Percentiles rank a stretch among this genome's conserved stretches.
Conservation (phyloP, 2,888 invertebrate genomes). For the Anarsia innoxiella region DNA sequence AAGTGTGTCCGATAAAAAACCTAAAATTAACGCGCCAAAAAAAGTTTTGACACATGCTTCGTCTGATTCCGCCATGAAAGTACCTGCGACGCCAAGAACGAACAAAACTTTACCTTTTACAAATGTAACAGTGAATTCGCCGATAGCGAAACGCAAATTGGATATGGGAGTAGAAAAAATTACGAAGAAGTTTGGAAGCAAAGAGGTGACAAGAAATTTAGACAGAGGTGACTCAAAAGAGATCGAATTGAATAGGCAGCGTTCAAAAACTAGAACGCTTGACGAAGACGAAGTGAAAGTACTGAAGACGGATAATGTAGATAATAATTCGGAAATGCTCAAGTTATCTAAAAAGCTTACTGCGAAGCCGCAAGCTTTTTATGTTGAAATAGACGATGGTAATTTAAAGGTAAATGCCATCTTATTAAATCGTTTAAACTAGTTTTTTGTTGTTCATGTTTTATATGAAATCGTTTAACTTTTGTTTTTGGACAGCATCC, state of each 20-base stretch:
- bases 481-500: too few relatives aligned
- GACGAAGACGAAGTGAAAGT: constrained; percentile 60
- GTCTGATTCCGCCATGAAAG: constrained; percentile 23
- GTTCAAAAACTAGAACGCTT: constrained; percentile 59
- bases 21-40: constrained; percentile 13
- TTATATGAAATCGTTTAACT: too few relatives aligned
- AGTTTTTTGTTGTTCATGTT: too few relatives aligned
- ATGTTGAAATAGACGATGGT: constrained; percentile 43
- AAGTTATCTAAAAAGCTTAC: constrained; percentile 40
- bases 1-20: constrained; percentile 15
- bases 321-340: constrained; percentile 55
- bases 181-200: constrained; percentile 8
- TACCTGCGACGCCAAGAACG: constrained; percentile 12
- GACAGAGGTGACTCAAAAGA: constrained; percentile 13
- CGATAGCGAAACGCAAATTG: constrained; percentile 36
- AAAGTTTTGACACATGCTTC: constrained; percentile 21
- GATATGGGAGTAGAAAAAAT: constrained; percentile 12
- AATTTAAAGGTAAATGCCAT: constrained; percentile 30
- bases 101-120: constrained; percentile 30
- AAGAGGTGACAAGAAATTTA: constrained; percentile 15
- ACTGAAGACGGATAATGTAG: constrained; percentile 39
- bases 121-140: constrained; percentile 55
- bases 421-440: too few relatives aligned
- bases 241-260: constrained; percentile 29
- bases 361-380: constrained; percentile 61